Evolutionary conservation across 2,113 vertebrate species (phyloP), one percentile per base, ranked within the genome.

Genomic region (Varanus salvator): DNA sequence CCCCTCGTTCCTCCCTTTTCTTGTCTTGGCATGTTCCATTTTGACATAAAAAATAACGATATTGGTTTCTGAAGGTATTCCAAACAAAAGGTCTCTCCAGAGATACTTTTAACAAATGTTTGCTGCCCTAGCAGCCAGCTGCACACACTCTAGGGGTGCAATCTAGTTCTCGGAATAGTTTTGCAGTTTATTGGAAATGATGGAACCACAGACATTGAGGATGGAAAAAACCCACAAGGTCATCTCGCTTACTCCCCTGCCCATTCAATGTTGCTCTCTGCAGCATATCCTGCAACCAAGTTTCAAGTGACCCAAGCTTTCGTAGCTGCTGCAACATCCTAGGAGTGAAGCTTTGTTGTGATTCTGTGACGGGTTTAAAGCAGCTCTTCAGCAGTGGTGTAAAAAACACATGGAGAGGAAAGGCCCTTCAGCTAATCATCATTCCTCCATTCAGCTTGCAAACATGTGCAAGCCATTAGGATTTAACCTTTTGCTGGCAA

Each of bases 381-480:
- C 93, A 92, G 93, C 93, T 93, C 93, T 91, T 93, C 95, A 89
- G 94, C 89, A 93, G 93, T 91, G 94, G 93, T 93, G 94, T 34
- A 87, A 77, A 78, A 69, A 48, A 77, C 72, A 78, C 19, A 78
- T 54, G 50, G 84, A 94, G 94, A 94, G 94, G 94, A 93, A 96
- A 95, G 94, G 92, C 94, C 94, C 96, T 77, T 92, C 93, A 96
- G 96, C 96, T 92, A 96, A 75, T 93, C 89, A 94, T 95, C 88
- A 92, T 94, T 94, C 94, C 0, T 78, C 84, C 92, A 93, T 92
- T 93, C 88, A 93, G 92, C 94, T 94, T 85, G 90, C 74, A 91
- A 94, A 96, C 95, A 96, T 95, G 92, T 96, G 96, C 88, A 95
- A 96, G 90, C 93, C 90, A 96, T 96, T 96, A 96, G 93, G 89